Percentiles rank a stretch among this genome's conserved stretches.
Evolutionary conservation across 2,113 vertebrate genomes (phyloP).

Genomic region (Shinisaurus crocodilurus): DNA sequence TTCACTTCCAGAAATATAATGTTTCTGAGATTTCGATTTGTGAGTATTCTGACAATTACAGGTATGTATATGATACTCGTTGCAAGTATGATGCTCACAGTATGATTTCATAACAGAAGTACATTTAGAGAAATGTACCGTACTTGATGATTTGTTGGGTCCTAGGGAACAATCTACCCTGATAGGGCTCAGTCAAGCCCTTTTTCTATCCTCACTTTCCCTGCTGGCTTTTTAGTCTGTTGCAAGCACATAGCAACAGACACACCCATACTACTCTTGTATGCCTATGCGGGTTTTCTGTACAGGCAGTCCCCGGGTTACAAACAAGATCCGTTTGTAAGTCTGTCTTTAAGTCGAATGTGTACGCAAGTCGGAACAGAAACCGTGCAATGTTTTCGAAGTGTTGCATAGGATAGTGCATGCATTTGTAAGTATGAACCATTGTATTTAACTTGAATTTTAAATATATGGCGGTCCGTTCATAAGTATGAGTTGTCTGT

Average conservation of each 20-base stretch:
- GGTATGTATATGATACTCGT: constrained; percentile 52
- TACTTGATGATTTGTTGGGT: background rate
- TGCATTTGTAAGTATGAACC: too few species aligned
- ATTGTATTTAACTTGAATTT: too few species aligned
- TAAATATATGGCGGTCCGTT: too few species aligned
- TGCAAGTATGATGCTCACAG: too few species aligned
- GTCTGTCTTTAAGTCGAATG: too few species aligned
- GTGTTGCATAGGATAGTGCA: too few species aligned
- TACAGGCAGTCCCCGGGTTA: too few species aligned
- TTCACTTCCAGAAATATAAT: constrained; percentile 68
- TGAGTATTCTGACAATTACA: constrained; percentile 62
- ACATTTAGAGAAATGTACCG: background rate
- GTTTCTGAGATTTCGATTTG: constrained; percentile 59
- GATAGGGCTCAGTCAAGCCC: background rate
- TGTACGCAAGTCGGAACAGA: too few species aligned
- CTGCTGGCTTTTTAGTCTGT: background rate
- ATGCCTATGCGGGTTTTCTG: background rate
- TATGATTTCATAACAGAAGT: background rate
- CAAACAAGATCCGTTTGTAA: too few species aligned
- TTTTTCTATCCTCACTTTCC: background rate
- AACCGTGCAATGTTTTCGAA: too few species aligned
- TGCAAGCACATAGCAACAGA: background rate
- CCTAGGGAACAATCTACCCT: background rate
- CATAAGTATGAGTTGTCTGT: too few species aligned
- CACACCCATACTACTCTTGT: background rate